These are phyloP conservation scores for Leptinotarsa haldemani DNA, from an alignment of 2,888 invertebrate genomes.

Conservation along the genomic window DNA sequence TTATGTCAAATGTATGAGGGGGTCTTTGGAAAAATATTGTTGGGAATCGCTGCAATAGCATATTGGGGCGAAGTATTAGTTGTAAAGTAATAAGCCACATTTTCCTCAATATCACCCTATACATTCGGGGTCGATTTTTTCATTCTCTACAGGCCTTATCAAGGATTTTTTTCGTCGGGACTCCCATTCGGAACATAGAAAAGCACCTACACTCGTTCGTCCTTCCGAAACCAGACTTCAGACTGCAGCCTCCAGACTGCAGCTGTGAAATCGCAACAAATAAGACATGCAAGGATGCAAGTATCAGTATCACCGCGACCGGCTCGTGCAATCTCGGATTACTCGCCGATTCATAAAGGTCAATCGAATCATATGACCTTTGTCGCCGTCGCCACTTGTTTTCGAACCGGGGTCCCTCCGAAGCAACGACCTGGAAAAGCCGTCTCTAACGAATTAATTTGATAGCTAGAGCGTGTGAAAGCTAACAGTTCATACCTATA, in stretches of 20 bases:
- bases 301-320: background rate
- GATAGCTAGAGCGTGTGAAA: background rate
- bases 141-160: too few relatives aligned
- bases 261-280: background rate
- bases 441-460: background rate
- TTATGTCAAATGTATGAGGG: too few relatives aligned
- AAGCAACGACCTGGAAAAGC: background rate
- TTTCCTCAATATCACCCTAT: too few relatives aligned
- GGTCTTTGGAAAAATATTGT: too few relatives aligned
- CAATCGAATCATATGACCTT: background rate
- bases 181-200: background rate
- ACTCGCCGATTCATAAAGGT: conserved; percentile 3
- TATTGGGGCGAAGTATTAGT: too few relatives aligned
- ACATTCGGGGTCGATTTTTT: too few relatives aligned
- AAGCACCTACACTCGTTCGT: background rate
- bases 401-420: background rate
- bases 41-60: too few relatives aligned
- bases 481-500: background rate
- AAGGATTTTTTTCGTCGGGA: too few relatives aligned
- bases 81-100: too few relatives aligned
- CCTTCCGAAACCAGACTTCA: background rate
- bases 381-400: conserved; percentile 3
- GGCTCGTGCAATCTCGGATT: background rate
- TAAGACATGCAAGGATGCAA: background rate
- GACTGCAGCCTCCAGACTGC: background rate